Base-by-base conservation (phyloP, 2,113 vertebrate species). In the Antigone vipio region DNA sequence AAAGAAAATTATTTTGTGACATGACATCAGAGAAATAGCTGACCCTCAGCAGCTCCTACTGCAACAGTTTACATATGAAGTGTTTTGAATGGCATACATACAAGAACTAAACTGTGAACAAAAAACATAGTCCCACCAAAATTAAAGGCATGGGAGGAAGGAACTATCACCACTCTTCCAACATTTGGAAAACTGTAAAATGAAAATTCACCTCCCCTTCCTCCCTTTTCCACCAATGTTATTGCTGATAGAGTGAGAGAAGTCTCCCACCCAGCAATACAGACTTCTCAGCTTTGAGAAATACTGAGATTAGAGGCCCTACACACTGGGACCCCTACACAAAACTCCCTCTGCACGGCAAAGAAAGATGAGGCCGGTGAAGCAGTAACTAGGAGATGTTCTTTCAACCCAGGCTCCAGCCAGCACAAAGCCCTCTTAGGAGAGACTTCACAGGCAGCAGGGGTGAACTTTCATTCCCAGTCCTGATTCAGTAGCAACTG, bases 401-500 rank as follows among this genome's bases (percentile, higher is more conserved):
- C 45, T 49, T 82, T 40, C 44, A 34, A 18, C 22, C 24, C 19
- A 30, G 42, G 32, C 60, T 77, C 29, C 2, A 2, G 77, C 16
- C 29, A 45, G 66, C 38, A 55, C 29, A 45, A 59, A 81, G 55
- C 20, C 29, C 20, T 6, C 9, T 2, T 5, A 59, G 40, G 9
- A 38, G 27, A 47, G 40, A 40, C 85, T 40, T 71, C 32, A 16
- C 5, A 24, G 34, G 77, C 92, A 77, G 63, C 53, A 68, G 40
- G 13, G 32, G 2, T 2, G 4, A 60, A 42, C 49, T 40, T 22
- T 50, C 9, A 0, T 5, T 42, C 62, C 69, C 44, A 27, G 52
- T 15, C 15, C 62, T 72, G 69, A 67, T 55, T 44, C 77, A 40
- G 44, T 0, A 63, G 38, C 0, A 0, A 50, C 42, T 26, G n/a